A percentile compares a stretch with the other conserved stretches of the same genome.
phyloP scores from a whole-genome alignment of 2,797 vertebrate species.

The Sylvilagus floridanus region DNA sequence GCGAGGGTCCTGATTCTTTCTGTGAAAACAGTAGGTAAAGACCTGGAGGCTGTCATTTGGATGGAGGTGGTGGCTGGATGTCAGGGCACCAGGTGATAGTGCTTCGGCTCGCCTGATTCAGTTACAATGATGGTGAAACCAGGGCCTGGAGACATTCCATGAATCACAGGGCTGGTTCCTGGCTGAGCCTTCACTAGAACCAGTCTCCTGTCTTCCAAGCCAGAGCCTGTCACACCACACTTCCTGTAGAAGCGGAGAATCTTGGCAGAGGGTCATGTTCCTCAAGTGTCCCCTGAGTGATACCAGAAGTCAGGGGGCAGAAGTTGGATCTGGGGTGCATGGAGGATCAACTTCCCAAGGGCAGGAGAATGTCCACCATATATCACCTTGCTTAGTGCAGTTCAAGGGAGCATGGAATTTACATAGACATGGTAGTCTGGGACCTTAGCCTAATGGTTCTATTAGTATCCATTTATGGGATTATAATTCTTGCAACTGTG shows the following conservation, averaged over 20 bases:
- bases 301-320: not conserved
- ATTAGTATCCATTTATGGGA: not conserved
- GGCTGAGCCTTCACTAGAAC: not conserved
- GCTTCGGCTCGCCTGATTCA: not conserved
- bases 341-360: not conserved
- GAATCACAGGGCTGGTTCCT: not conserved
- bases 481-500: not conserved
- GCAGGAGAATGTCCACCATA: not conserved
- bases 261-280: not conserved
- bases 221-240: not conserved
- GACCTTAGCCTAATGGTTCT: not conserved
- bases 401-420: not conserved
- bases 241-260: not conserved
- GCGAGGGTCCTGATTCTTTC: not conserved
- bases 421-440: not conserved
- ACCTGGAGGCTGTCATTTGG: not conserved
- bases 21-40: not conserved
- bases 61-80: not conserved
- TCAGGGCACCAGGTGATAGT: not conserved
- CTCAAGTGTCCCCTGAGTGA: not conserved
- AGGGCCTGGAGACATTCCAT: not conserved
- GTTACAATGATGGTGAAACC: not conserved
- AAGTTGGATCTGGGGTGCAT: not conserved
- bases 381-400: not conserved
- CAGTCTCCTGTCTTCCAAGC: not conserved